Conservation (phyloP, 1,140 invertebrate genomes). For the Leguminivora glycinivorella region DNA sequence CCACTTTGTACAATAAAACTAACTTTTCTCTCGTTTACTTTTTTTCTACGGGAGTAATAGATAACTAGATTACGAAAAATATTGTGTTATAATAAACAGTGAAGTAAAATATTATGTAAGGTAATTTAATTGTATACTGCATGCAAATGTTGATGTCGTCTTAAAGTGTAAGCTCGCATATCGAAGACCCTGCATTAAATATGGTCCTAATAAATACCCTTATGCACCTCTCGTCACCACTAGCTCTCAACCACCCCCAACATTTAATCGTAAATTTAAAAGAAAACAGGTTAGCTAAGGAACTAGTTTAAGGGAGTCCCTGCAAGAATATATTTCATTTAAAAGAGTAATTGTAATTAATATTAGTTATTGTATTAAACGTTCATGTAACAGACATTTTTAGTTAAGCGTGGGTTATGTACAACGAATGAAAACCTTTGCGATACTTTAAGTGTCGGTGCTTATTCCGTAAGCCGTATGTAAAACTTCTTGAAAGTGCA, state of each 20-base stretch:
- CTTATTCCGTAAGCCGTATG: conserved; percentile 24
- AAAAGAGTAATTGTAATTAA: conserved; percentile 57
- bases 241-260: conserved; percentile 45
- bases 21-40: not conserved
- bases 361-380: conserved; percentile 53
- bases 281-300: conserved; percentile 74
- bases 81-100: conserved; percentile 23
- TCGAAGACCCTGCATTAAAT: conserved; percentile 30
- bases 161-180: conserved; percentile 19
- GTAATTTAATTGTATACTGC: conserved; percentile 23
- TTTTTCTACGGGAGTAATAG: conserved; percentile 3
- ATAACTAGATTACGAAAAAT: not conserved
- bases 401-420: conserved; percentile 57
- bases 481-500: conserved; percentile 23
- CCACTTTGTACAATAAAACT: not conserved
- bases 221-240: conserved; percentile 46
- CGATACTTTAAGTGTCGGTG: conserved; percentile 33
- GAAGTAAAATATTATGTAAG: conserved; percentile 17
- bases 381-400: conserved; percentile 37
- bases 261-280: conserved; percentile 49
- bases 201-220: conserved; percentile 29
- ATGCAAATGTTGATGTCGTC: conserved; percentile 25
- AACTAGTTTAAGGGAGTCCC: conserved; percentile 53
- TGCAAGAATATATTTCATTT: conserved; percentile 74
- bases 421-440: conserved; percentile 64